A percentile compares a stretch with the other conserved stretches of the same genome.
Evolutionary conservation across 2,888 invertebrate genomes (phyloP).

Genomic region (Rhamnusium bicolor): DNA sequence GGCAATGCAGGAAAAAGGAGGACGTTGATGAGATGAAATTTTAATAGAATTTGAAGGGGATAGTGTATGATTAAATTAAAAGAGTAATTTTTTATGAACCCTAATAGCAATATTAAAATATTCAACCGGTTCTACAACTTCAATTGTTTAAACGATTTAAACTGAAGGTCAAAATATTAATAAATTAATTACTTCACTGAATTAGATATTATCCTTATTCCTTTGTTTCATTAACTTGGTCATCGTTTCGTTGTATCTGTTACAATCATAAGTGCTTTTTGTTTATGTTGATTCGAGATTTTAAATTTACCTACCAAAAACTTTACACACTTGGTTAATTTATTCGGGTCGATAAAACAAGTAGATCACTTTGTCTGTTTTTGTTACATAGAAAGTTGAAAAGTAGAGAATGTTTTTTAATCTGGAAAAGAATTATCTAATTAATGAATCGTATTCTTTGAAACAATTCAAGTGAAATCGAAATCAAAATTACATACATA

Average conservation of each 20-base stretch:
- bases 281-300: neutral
- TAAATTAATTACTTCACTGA: slow-evolving; percentile 47
- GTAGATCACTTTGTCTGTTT: slow-evolving; percentile 18
- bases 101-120: slow-evolving; percentile 29
- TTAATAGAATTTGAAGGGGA: slow-evolving; percentile 36
- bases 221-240: slow-evolving; percentile 9
- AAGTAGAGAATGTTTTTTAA: neutral
- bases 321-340: slow-evolving; percentile 8
- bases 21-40: slow-evolving; percentile 6
- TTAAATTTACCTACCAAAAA: neutral
- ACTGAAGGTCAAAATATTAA: slow-evolving; percentile 48
- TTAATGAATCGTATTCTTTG: neutral
- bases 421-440: slow-evolving; percentile 16
- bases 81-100: slow-evolving; percentile 25
- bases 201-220: slow-evolving; percentile 32
- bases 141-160: slow-evolving; percentile 40
- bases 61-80: slow-evolving; percentile 30
- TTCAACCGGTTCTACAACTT: slow-evolving; percentile 10
- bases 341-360: slow-evolving; percentile 17
- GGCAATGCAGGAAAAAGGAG: slow-evolving; percentile 36
- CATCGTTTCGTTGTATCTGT: neutral
- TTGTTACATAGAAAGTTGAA: neutral
- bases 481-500: slow-evolving; percentile 15
- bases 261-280: neutral
- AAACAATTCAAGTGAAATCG: slow-evolving; percentile 10